Evolutionary conservation across 2,797 vertebrate species (phyloP).

Genomic region (Darevskia mixta): DNA sequence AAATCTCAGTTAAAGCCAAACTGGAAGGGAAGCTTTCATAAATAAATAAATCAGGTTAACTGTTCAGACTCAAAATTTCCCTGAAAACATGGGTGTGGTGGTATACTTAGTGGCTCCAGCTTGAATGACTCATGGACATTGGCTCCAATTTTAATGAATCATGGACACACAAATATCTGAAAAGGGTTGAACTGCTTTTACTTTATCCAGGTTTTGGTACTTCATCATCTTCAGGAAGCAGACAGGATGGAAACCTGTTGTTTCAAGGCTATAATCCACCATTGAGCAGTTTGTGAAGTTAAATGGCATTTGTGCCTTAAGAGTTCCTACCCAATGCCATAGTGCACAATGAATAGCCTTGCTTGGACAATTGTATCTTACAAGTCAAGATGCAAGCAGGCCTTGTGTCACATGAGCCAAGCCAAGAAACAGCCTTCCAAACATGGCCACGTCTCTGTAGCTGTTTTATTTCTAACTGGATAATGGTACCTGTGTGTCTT

Average conservation of each 20-base stretch:
- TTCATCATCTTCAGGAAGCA: neutral
- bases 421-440: neutral
- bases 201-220: neutral
- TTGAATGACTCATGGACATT: neutral
- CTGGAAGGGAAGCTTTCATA: neutral
- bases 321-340: neutral
- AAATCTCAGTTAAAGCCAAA: neutral
- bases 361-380: neutral
- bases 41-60: neutral
- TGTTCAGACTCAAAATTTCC: neutral
- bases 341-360: neutral
- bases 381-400: neutral
- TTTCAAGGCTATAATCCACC: neutral
- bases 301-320: neutral
- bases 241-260: neutral
- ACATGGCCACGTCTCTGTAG: neutral
- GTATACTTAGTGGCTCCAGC: neutral
- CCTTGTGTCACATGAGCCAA: neutral
- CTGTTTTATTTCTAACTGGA: neutral
- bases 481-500: no score
- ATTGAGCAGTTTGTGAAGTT: neutral
- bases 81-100: neutral
- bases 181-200: neutral
- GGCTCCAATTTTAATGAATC: neutral
- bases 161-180: neutral